These are phyloP conservation scores for Hestina assimilis DNA, from an alignment of 1,140 invertebrate genomes.

Conservation along the genomic window DNA sequence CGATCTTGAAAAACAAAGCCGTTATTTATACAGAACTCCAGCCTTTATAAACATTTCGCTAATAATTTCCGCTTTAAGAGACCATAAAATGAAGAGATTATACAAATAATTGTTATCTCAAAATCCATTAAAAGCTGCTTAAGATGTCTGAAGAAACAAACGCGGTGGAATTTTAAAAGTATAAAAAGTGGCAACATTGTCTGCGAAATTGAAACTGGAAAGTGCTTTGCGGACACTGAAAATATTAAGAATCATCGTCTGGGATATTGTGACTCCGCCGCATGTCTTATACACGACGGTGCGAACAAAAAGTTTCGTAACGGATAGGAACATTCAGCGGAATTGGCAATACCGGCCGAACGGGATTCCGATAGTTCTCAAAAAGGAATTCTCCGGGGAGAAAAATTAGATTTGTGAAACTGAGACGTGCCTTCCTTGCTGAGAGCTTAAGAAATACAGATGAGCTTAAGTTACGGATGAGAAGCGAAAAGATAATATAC, in stretches of 20 bases:
- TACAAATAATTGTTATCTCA: slow-evolving; percentile 17
- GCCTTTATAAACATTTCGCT: slow-evolving; percentile 25
- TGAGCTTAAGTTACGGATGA: slow-evolving; percentile 28
- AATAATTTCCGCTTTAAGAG: slow-evolving; percentile 29
- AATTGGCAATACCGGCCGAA: slow-evolving; percentile 57
- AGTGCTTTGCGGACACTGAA: slow-evolving; percentile 1
- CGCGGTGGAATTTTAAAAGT: neutral
- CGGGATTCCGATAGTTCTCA: slow-evolving; percentile 47
- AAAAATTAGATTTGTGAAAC: slow-evolving; percentile 71
- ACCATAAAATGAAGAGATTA: slow-evolving; percentile 18
- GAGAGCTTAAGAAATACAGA: slow-evolving; percentile 28
- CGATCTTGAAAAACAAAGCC: slow-evolving; percentile 16
- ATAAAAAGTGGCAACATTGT: slow-evolving; percentile 5
- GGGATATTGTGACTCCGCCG: slow-evolving; percentile 17
- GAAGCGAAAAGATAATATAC: slow-evolving; percentile 12
- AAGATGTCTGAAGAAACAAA: slow-evolving; percentile 10
- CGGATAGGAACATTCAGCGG: slow-evolving; percentile 48
- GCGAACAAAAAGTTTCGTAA: slow-evolving; percentile 48
- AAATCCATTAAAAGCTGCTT: slow-evolving; percentile 19
- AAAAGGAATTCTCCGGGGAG: slow-evolving; percentile 54
- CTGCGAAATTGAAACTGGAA: neutral
- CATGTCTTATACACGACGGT: slow-evolving; percentile 20
- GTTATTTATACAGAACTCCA: slow-evolving; percentile 22
- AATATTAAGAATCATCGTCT: neutral
- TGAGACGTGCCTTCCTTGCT: slow-evolving; percentile 46